Base-by-base conservation (phyloP, 2,888 invertebrate species). In the Acleris holmiana region DNA sequence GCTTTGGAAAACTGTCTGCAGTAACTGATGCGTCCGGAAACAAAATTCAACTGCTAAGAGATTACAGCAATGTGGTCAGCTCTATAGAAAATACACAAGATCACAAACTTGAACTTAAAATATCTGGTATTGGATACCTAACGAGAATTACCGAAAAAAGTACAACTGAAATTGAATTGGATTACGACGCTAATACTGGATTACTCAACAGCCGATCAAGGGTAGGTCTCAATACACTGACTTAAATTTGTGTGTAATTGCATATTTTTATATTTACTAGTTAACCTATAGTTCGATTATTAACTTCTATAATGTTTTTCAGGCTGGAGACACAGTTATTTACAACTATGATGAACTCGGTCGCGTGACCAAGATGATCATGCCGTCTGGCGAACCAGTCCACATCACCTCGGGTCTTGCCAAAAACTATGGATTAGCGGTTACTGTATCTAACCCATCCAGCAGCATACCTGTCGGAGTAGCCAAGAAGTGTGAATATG, bases 31-130 rank as follows among this genome's bases (percentile, higher is more conserved):
- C 97, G 66, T 97, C 98, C 4, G 98, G 98, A 71, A 96, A 98
- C 82, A 97, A 97, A 91, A 96, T 99, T 75, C 96, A 97, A 79
- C 96, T 99, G 82, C 90, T 98, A 58, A 94, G 99, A 71, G 98
- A 99, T 86, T 98, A 98, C 83, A 97, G 97, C 81, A 97, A 97
- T 77, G 96, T 97, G 65, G 99, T 97, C 8, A 98, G 97, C 82
- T 98, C 98, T 4, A 98, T 98, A 76, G 98, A 98, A 89, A 98
- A 98, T 79, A 97, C 97, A 10, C 98, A 98, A 88, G 98, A 98
- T 80, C 97, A 98, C 83, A 98, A 98, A 86, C 96, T 97, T 8
- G 97, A 97, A 80, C 93, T 99, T 66, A 96, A 97, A 85, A 98
- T 99, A 86, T 98, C 98, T 69, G 98, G 98, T 67, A 96, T 98